A percentile compares a stretch with the other conserved stretches of the same genome.
Conservation (phyloP, 2,113 vertebrate genomes). For the Myrmecobius fasciatus region DNA sequence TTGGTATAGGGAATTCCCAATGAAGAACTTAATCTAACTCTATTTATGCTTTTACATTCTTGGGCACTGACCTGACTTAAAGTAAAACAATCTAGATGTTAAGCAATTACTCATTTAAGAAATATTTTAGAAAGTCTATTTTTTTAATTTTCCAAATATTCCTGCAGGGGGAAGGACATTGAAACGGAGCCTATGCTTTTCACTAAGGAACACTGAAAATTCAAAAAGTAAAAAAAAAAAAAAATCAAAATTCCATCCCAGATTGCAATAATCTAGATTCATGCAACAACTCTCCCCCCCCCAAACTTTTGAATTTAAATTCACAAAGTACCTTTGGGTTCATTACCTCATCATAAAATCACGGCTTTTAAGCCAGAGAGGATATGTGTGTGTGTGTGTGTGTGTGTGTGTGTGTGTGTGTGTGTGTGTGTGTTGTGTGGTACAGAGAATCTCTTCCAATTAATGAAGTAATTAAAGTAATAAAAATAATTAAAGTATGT, state of each 20-base stretch:
- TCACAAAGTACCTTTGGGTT: neutral
- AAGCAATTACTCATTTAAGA: neutral
- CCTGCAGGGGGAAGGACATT: neutral
- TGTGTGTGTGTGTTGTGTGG: too few relatives aligned
- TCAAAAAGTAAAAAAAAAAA: neutral
- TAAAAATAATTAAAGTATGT: too few relatives aligned
- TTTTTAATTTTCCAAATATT: slow-evolving; percentile 31
- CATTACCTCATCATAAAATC: neutral
- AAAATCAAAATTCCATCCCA: neutral
- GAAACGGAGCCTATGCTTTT: neutral
- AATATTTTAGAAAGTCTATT: neutral
- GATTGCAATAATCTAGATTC: neutral
- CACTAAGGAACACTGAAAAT: neutral
- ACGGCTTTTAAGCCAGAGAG: neutral
- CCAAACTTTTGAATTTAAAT: neutral
- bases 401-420: too few relatives aligned
- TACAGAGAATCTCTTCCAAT: neutral
- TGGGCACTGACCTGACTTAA: neutral
- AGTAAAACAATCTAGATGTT: neutral
- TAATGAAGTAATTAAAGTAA: neutral
- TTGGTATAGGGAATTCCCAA: neutral
- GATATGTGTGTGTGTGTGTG: neutral
- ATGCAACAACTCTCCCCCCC: too few relatives aligned
- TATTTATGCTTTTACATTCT: neutral
- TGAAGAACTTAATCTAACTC: neutral